Evolutionary conservation across 1,140 invertebrate species (phyloP).

Genomic region (Drosophila mauritiana): DNA sequence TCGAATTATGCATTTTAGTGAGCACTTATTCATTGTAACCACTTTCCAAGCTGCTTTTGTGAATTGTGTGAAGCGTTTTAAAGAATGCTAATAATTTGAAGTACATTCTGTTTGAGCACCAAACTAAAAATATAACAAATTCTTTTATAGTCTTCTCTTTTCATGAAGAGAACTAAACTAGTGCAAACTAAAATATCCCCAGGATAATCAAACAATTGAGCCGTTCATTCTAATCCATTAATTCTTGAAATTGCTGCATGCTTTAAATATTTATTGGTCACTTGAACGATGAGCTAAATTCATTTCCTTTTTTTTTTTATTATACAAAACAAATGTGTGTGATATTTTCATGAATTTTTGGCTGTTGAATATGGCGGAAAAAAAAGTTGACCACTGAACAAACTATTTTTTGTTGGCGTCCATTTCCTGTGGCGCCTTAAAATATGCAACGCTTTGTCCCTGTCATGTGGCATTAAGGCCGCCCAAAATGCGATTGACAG

Average conservation of each 20-base stretch:
- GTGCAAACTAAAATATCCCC: constrained; percentile 1
- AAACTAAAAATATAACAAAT: not conserved
- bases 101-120: too few relatives aligned
- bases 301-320: constrained; percentile 13
- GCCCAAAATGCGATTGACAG: constrained; percentile 73
- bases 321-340: constrained; percentile 10
- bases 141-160: constrained; percentile 8
- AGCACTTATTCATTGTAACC: not conserved
- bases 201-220: constrained; percentile 15
- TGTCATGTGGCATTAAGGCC: constrained; percentile 72
- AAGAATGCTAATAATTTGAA: too few relatives aligned
- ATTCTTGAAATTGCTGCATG: constrained; percentile 7
- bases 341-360: constrained; percentile 27
- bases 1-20: constrained; percentile 60
- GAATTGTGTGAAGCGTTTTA: not conserved
- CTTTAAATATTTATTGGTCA: constrained; percentile 24
- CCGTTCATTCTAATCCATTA: constrained; percentile 35
- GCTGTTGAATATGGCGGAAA: not conserved
- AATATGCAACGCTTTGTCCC: constrained; percentile 74
- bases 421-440: constrained; percentile 50
- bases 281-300: constrained; percentile 13
- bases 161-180: constrained; percentile 7
- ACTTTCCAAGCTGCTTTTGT: not conserved
- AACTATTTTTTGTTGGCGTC: constrained; percentile 12
- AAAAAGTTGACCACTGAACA: constrained; percentile 8